Evolutionary conservation across 2,888 invertebrate genomes (phyloP).

Genomic region (Sminthurides aquaticus): DNA sequence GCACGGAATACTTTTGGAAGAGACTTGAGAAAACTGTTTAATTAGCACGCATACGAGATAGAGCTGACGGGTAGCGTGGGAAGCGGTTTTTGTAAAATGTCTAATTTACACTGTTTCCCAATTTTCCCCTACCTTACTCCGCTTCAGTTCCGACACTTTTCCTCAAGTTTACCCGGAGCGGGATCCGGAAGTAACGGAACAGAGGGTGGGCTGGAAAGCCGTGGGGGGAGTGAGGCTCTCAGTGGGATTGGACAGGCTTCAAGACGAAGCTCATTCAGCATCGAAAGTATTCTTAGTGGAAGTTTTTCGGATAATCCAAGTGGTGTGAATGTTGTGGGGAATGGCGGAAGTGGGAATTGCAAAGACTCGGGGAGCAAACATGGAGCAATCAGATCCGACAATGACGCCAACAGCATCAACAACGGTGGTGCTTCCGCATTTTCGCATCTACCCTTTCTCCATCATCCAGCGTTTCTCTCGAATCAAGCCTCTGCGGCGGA

Average conservation of each 20-base stretch:
- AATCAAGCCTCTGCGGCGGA: constrained; percentile 41
- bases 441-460: constrained; percentile 41
- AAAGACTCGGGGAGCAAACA: not conserved
- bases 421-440: constrained; percentile 19
- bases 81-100: constrained; percentile 21
- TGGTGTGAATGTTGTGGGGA: not conserved
- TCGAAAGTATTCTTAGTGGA: constrained; percentile 39
- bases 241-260: constrained; percentile 12
- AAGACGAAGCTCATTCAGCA: constrained; percentile 38
- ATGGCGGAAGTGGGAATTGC: not conserved
- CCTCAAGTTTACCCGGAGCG: constrained; percentile 4
- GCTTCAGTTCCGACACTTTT: constrained; percentile 27
- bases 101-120: constrained; percentile 35
- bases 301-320: constrained; percentile 2
- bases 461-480: constrained; percentile 41
- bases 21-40: too few relatives aligned
- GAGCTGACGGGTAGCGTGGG: too few relatives aligned
- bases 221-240: not conserved
- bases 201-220: not conserved
- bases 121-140: constrained; percentile 32
- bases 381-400: not conserved
- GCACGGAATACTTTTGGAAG: not conserved
- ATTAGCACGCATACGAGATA: too few relatives aligned
- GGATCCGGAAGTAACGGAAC: not conserved
- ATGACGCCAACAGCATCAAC: too few relatives aligned